Evolutionary conservation across 2,888 invertebrate genomes (phyloP).

Genomic region (Philhelius pedissequus): DNA sequence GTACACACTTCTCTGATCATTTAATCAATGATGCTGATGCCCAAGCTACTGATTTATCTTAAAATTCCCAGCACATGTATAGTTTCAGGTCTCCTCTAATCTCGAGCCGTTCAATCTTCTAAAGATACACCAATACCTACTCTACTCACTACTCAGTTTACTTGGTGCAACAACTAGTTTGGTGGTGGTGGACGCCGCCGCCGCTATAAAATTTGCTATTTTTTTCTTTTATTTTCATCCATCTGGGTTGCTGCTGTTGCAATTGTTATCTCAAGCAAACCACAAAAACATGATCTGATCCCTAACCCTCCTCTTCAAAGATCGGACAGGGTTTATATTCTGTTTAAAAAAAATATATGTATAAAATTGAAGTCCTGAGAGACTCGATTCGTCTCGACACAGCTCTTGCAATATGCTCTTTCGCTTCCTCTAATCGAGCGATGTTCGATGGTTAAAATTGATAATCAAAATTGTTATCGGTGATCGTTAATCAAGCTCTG

Average conservation of each 20-base stretch:
- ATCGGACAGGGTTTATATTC: slow-evolving; percentile 41
- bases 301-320: slow-evolving; percentile 58
- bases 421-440: slow-evolving; percentile 56
- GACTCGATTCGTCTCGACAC: neutral
- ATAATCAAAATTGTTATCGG: slow-evolving; percentile 63
- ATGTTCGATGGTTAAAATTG: slow-evolving; percentile 62
- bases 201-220: slow-evolving; percentile 34
- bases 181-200: neutral
- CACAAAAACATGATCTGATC: slow-evolving; percentile 65
- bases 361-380: slow-evolving; percentile 11
- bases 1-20: slow-evolving; percentile 48
- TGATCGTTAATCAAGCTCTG: slow-evolving; percentile 58
- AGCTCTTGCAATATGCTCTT: slow-evolving; percentile 8
- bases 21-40: slow-evolving; percentile 47
- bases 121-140: neutral
- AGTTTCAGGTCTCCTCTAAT: slow-evolving; percentile 34
- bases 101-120: slow-evolving; percentile 24
- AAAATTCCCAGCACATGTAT: slow-evolving; percentile 46
- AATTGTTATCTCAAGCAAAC: slow-evolving; percentile 47
- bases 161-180: slow-evolving; percentile 1
- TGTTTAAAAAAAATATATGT: neutral
- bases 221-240: neutral
- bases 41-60: slow-evolving; percentile 57
- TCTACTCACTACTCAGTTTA: neutral
- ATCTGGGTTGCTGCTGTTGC: slow-evolving; percentile 24